Evolutionary conservation across 2,797 vertebrate genomes (phyloP).

Genomic region (Argentina silus): DNA sequence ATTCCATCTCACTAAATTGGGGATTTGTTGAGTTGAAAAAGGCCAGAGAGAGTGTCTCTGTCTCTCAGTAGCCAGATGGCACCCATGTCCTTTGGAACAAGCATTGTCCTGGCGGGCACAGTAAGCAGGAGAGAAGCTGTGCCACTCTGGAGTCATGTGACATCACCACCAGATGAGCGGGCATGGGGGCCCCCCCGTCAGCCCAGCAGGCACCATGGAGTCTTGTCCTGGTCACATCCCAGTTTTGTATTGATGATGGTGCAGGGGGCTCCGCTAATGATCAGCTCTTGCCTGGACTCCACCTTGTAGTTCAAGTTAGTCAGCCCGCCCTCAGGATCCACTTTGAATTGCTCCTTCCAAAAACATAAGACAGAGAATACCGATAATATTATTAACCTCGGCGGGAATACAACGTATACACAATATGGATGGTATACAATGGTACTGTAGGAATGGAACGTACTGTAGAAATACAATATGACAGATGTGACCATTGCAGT

Average conservation of each 20-base stretch:
- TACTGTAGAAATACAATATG: constrained; percentile 3
- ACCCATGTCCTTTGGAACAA: not conserved
- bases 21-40: not conserved
- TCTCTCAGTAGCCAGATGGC: not conserved
- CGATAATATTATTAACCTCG: not conserved
- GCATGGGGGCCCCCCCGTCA: constrained; percentile 65
- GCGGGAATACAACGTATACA: not conserved
- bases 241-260: constrained; percentile 87
- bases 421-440: too few species aligned
- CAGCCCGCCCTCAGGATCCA: constrained; percentile 91
- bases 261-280: constrained; percentile 88
- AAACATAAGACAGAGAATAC: not conserved
- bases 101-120: not conserved
- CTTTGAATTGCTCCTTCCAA: constrained; percentile 93
- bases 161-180: not conserved
- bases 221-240: constrained; percentile 86
- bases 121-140: not conserved
- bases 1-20: not conserved
- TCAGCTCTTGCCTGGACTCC: constrained; percentile 86
- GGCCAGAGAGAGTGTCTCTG: not conserved
- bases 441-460: too few species aligned
- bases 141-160: not conserved
- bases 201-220: constrained; percentile 91
- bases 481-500: not conserved
- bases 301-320: constrained; percentile 86